Conservation (phyloP, 1,140 invertebrate genomes). For the Saxidomus purpurata region DNA sequence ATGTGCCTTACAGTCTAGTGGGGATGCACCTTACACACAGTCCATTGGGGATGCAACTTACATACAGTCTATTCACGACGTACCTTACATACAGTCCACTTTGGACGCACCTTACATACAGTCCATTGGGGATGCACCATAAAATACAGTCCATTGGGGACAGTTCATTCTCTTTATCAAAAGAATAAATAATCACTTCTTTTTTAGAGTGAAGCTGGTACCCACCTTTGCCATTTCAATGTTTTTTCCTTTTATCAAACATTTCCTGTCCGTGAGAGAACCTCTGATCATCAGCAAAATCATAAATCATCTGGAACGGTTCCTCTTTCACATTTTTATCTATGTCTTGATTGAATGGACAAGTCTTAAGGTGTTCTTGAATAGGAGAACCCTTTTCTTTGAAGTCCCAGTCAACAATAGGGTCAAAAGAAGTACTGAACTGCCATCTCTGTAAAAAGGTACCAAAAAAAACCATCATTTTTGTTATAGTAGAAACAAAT, state of each 20-base stretch:
- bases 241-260: slow-evolving; percentile 10
- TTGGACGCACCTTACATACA: too few relatives aligned
- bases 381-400: slow-evolving; percentile 77
- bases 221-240: background rate
- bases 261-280: background rate
- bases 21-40: too few relatives aligned
- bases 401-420: slow-evolving; percentile 84
- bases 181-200: too few relatives aligned
- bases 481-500: background rate
- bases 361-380: slow-evolving; percentile 84
- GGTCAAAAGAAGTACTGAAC: slow-evolving; percentile 86
- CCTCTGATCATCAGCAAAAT: background rate
- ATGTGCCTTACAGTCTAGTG: too few relatives aligned
- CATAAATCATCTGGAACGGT: slow-evolving; percentile 43
- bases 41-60: too few relatives aligned
- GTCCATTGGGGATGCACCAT: too few relatives aligned
- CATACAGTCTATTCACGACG: too few relatives aligned
- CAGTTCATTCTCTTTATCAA: too few relatives aligned
- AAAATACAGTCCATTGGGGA: too few relatives aligned
- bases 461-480: background rate
- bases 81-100: too few relatives aligned
- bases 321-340: slow-evolving; percentile 60
- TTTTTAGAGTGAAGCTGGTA: slow-evolving; percentile 14
- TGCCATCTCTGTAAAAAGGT: slow-evolving; percentile 85
- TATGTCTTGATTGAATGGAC: slow-evolving; percentile 83